Evolutionary conservation across 1,140 invertebrate species (phyloP), one percentile per base, ranked within the genome.

Genomic region (Macrosteles quadrilineatus): DNA sequence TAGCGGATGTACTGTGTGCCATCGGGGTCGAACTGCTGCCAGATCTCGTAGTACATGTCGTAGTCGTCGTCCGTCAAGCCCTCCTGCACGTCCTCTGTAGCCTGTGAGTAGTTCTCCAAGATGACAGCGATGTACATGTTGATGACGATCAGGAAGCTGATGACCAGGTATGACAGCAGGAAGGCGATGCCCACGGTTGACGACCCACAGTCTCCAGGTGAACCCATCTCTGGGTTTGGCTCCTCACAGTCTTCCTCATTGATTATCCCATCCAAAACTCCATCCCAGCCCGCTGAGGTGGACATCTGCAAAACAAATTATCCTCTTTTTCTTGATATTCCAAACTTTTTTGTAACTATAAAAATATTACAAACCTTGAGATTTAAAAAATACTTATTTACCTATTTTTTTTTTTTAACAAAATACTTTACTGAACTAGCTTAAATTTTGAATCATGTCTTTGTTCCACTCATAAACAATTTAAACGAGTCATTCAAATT

Each of bases 81-180:
- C 82, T 98, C 96, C 80, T 98, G 96, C 50, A 98, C 97, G 81
- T 98, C 97, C 83, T 98, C 97, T 47, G 96, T 98, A 32, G 97
- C 97, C 83, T 95, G 92, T 55, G 94, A 97, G 83, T 98, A 99
- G 83, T 98, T 99, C 83, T 99, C 97, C 81, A 99, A 88, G 82
- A 99, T 98, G 79, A 98, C 96, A 77, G 96, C 96, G 82, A 98
- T 98, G 87, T 98, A 98, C 97, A 98, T 98, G 88, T 98, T 98
- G 80, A 98, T 97, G 73, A 98, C 95, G 78, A 99, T 98, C 75
- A 99, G 87, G 84, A 98, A 99, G 80, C 93, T 97, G 80, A 99
- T 98, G 76, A 98, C 94, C 79, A 99, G 87, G 81, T 98, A 99
- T 77, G 94, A 93, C 66, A 98, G 88, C 72, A 99, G 85, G 84